Conservation (phyloP, 1,140 invertebrate species). For the Drosophila ananassae region DNA sequence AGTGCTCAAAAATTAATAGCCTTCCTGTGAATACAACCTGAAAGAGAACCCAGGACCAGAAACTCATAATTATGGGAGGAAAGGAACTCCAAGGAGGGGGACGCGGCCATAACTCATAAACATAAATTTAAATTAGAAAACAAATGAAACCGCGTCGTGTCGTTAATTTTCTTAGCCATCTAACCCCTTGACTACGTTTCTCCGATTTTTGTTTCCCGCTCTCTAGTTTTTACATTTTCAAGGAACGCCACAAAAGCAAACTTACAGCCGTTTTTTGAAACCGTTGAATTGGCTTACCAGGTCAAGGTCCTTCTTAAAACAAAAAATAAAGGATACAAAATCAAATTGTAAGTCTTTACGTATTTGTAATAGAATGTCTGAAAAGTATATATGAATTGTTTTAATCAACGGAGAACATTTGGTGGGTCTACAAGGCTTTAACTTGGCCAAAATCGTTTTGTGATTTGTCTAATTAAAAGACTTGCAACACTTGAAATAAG, state of each 20-base stretch:
- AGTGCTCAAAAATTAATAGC: constrained; percentile 76
- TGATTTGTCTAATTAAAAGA: too few relatives aligned
- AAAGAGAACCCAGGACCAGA: constrained; percentile 47
- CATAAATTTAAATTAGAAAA: constrained; percentile 83
- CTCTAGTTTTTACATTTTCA: not conserved
- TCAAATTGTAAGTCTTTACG: too few relatives aligned
- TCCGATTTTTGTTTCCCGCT: not conserved
- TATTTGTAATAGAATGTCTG: too few relatives aligned
- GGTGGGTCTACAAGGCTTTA: too few relatives aligned
- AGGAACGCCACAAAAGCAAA: not conserved
- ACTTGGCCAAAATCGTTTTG: too few relatives aligned
- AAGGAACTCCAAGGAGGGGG: not conserved
- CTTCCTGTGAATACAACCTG: constrained; percentile 32
- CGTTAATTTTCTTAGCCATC: constrained; percentile 62
- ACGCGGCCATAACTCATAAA: constrained; percentile 72
- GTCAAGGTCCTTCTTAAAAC: constrained; percentile 15
- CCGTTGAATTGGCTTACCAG: constrained; percentile 19
- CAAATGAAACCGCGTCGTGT: constrained; percentile 70
- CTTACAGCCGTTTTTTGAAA: constrained; percentile 5
- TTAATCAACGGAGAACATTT: too few relatives aligned
- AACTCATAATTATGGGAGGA: constrained; percentile 63
- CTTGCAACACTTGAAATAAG: too few relatives aligned
- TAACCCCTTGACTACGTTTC: constrained; percentile 11
- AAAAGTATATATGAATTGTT: too few relatives aligned
- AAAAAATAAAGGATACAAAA: too few relatives aligned